These are phyloP conservation scores for Erebia palarica DNA, from an alignment of 2,888 invertebrate genomes.

Conservation along the genomic window DNA sequence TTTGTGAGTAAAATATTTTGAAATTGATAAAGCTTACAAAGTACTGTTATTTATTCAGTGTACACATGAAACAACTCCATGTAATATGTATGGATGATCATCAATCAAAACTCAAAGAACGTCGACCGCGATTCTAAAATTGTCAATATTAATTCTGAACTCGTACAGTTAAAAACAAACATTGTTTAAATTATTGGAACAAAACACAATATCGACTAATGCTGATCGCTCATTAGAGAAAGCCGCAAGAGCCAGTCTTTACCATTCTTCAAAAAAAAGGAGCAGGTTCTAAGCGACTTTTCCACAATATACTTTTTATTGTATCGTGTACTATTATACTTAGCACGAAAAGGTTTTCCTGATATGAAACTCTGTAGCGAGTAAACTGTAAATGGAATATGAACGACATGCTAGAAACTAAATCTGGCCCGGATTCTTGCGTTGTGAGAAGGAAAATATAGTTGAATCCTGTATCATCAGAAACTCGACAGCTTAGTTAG, in stretches of 20 bases:
- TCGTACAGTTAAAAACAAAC: slow-evolving; percentile 19
- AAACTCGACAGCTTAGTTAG: no score
- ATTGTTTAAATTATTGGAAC: slow-evolving; percentile 31
- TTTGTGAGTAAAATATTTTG: not conserved
- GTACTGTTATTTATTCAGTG: not conserved
- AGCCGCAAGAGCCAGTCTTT: not conserved
- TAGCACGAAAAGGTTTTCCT: no score
- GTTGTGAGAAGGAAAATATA: no score
- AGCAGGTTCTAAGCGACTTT: no score
- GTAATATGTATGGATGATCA: slow-evolving; percentile 6
- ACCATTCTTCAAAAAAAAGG: no score
- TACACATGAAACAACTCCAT: not conserved
- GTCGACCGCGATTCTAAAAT: slow-evolving; percentile 9
- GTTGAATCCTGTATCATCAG: no score
- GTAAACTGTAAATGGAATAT: no score
- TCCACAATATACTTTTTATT: no score
- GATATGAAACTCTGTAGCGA: no score
- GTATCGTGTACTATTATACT: no score
- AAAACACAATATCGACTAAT: slow-evolving; percentile 27
- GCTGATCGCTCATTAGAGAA: not conserved
- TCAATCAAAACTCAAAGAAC: slow-evolving; percentile 21
- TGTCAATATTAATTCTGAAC: slow-evolving; percentile 17
- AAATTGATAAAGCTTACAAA: not conserved
- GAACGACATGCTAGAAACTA: no score
- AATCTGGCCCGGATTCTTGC: no score